Evolutionary conservation across 1,140 invertebrate genomes (phyloP), one percentile per base, ranked within the genome.

Genomic region (Luehdorfia chinensis): DNA sequence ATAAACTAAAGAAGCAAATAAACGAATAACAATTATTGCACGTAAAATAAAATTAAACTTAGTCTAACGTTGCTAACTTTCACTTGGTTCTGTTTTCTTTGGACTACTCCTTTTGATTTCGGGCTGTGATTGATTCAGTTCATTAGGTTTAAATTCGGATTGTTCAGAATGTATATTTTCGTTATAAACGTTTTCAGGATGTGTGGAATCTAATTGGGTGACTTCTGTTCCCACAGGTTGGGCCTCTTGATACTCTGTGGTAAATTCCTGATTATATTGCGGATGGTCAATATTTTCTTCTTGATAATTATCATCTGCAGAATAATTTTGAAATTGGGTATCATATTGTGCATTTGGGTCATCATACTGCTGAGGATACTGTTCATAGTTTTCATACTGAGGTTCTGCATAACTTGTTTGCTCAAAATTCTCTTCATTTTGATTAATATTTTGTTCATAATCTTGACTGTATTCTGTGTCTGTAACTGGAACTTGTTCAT

Each of bases 331-430:
- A 43, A 74, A 75, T 33, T 75, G 66, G 4, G 55, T 62, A 36
- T 75, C 66, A 50, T 74, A 75, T 16, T 71, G 65, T 4, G 50
- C 54, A 33, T 66, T 66, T 5, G 66, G 64, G 44, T 74, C 69
- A 32, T 25, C 36, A 49, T 70, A 75, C 43, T 66, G 63, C 33
- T 83, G 68, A 13, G 69, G 69, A 48, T 84, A 75, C 31, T 75
- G 60, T 51, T 77, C 66, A 47, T 71, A 70, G 51, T 76, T 77
- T 45, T 70, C 65, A 48, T 74, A 81, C 31, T 79, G 65, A 9
- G 44, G 49, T 13, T 63, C 54, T n/a, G 27, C 31, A 28, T 69
- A 66, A 5, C 9, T 27, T 28, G 50, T 34, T 41, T 73, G 62
- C 33, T 68, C 64, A 47, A 61, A 50, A 50, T 66, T 50, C 46